Percentiles rank a stretch among this genome's conserved stretches.
Conservation (phyloP, 2,888 invertebrate species). For the Trichacis sp. region DNA sequence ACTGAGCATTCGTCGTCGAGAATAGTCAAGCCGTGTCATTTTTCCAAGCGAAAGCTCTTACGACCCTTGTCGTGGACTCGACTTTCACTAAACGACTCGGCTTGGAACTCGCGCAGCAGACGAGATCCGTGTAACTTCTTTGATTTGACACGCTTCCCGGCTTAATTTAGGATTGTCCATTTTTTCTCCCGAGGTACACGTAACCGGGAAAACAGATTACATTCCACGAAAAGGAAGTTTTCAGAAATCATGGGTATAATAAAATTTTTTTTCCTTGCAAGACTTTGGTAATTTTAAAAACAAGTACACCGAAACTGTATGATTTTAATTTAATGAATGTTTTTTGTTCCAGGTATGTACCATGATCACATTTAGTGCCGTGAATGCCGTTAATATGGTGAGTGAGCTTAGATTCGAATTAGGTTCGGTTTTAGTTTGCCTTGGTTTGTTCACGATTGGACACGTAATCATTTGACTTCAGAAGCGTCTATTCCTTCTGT, state of each 20-base stretch:
- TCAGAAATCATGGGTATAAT: too few relatives aligned
- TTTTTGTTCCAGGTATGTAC: conserved; percentile 6
- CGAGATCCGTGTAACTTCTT: conserved; percentile 22
- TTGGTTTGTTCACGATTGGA: too few relatives aligned
- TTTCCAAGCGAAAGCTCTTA: conserved; percentile 23
- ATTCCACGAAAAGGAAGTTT: too few relatives aligned
- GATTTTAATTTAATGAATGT: background rate
- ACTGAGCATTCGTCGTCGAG: conserved; percentile 5
- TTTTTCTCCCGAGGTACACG: too few relatives aligned
- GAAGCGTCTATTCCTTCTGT: too few relatives aligned
- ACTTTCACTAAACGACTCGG: conserved; percentile 21
- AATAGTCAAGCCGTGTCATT: conserved; percentile 17
- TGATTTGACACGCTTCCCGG: conserved; percentile 32
- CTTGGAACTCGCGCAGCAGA: background rate
- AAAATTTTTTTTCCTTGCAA: too few relatives aligned
- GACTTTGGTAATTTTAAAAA: too few relatives aligned
- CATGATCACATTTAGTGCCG: background rate
- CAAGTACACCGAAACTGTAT: too few relatives aligned
- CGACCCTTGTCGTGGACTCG: conserved; percentile 12
- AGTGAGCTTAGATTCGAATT: background rate
- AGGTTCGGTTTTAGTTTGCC: too few relatives aligned
- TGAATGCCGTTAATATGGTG: background rate
- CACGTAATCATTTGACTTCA: too few relatives aligned
- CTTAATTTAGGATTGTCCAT: conserved; percentile 19
- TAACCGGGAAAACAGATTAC: too few relatives aligned